These are phyloP conservation scores for Ptilorrhoa leucosticta DNA, from an alignment of 2,113 vertebrate genomes.

Conservation along the genomic window DNA sequence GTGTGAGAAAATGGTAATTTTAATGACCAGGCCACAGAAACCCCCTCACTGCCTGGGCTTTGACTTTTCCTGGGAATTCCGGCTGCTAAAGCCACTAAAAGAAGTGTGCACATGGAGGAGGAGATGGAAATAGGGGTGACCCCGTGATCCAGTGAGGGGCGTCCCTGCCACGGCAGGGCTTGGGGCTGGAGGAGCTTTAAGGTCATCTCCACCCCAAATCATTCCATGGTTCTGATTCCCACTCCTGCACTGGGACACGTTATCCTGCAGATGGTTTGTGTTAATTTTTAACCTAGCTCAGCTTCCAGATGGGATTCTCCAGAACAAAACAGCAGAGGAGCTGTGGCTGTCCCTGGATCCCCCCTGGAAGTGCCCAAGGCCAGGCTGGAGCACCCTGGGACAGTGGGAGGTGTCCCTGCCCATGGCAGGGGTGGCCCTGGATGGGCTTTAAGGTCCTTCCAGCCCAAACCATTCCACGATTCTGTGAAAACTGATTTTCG, in stretches of 20 bases:
- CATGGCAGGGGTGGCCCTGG: not conserved
- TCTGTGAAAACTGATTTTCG: not conserved
- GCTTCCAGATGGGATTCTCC: not conserved
- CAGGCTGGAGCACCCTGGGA: not conserved
- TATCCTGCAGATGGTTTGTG: not conserved
- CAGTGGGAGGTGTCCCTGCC: not conserved
- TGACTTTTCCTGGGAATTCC: not conserved
- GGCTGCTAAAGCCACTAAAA: not conserved
- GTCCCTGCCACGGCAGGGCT: not conserved
- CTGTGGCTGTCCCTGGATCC: not conserved
- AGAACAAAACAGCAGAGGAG: not conserved
- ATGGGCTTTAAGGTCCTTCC: not conserved
- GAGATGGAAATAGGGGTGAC: not conserved
- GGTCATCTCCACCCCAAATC: not conserved
- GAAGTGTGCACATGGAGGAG: accelerated
- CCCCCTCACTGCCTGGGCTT: not conserved
- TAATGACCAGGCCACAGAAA: not conserved
- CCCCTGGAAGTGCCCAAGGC: not conserved
- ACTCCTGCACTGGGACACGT: accelerated
- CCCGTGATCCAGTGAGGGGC: not conserved
- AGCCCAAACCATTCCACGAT: not conserved
- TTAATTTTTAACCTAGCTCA: not conserved
- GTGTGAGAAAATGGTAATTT: not conserved
- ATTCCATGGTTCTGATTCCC: not conserved
- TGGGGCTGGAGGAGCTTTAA: not conserved